Percentiles rank a stretch among this genome's conserved stretches.
Evolutionary conservation across 2,797 vertebrate species (phyloP).

Genomic region (Meda fulgida): DNA sequence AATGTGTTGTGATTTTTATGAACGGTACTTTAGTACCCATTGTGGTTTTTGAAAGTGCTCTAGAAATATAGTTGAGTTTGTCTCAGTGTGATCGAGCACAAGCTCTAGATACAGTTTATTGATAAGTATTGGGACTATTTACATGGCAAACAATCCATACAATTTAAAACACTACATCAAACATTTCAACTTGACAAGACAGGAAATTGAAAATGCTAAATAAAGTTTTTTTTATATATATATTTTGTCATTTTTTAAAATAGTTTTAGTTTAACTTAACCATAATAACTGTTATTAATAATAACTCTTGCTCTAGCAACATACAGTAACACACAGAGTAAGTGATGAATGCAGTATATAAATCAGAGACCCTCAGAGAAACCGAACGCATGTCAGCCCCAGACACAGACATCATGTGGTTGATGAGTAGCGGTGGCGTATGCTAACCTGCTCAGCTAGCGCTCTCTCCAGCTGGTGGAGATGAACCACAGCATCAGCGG

Average conservation of each 20-base stretch:
- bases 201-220: no score
- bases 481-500: constrained; percentile 79
- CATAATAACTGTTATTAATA: not conserved
- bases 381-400: not conserved
- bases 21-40: no score
- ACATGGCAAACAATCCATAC: not conserved
- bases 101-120: no score
- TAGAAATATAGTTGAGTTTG: no score
- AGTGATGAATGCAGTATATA: not conserved
- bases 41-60: no score
- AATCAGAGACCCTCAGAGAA: not conserved
- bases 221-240: no score
- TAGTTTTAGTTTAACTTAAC: not conserved
- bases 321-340: not conserved
- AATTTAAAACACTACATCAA: not conserved
- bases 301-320: not conserved
- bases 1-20: no score
- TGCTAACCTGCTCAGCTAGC: constrained; percentile 82
- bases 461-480: constrained; percentile 85
- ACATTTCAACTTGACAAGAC: not conserved
- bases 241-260: no score
- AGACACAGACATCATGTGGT: not conserved
- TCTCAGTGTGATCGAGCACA: no score
- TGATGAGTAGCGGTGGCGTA: no score
- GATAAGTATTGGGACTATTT: no score